phyloP scores from a whole-genome alignment of 1,140 invertebrate species.

The Tigriopus japonicus region DNA sequence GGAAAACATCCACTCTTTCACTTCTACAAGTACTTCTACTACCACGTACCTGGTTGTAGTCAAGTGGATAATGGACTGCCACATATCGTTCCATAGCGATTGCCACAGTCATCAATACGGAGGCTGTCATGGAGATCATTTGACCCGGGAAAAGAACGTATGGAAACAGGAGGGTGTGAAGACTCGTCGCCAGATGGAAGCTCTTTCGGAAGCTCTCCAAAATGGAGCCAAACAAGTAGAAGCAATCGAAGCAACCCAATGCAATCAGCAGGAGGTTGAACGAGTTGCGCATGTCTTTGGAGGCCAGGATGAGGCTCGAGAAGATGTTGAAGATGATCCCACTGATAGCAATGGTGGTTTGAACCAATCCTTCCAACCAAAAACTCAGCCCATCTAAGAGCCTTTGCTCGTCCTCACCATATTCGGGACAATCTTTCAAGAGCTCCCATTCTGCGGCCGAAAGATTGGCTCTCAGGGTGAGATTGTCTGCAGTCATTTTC shows the following conservation, averaged over 20 bases:
- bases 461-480: too few species aligned
- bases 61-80: slow-evolving; percentile 12
- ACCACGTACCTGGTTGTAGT: slow-evolving; percentile 7
- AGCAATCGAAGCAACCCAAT: slow-evolving; percentile 4
- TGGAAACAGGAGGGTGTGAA: slow-evolving; percentile 3
- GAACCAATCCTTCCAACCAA: background rate
- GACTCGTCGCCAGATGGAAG: background rate
- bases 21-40: too few species aligned
- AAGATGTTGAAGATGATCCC: slow-evolving; percentile 2
- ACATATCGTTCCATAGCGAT: slow-evolving; percentile 13
- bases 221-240: slow-evolving; percentile 9
- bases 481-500: too few species aligned
- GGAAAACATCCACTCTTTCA: too few species aligned
- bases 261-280: slow-evolving; percentile 12
- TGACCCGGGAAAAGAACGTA: slow-evolving; percentile 5
- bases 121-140: slow-evolving; percentile 2
- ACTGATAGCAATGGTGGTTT: background rate
- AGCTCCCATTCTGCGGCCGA: too few species aligned
- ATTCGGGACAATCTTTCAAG: background rate
- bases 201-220: slow-evolving; percentile 5
- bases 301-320: slow-evolving; percentile 1
- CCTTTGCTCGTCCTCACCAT: background rate
- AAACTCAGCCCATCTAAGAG: background rate
- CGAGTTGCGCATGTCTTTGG: slow-evolving; percentile 5
- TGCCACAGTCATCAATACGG: slow-evolving; percentile 13